Evolutionary conservation across 2,888 invertebrate genomes (phyloP).

Genomic region (Scaptomyza parva): DNA sequence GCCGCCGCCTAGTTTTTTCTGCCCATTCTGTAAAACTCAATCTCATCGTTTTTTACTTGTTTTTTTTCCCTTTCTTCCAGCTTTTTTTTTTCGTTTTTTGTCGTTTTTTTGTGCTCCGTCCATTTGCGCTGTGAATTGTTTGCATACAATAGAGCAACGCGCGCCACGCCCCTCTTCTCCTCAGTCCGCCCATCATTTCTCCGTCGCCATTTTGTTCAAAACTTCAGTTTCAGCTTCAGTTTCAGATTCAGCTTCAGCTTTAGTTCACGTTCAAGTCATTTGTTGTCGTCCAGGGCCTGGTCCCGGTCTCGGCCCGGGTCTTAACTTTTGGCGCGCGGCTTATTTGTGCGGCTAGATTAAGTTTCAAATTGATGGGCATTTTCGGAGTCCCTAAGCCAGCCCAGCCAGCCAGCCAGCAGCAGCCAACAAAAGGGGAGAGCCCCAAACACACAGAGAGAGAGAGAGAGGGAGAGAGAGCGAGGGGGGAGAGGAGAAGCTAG

Average conservation of each 20-base stretch:
- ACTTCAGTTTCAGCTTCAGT: slow-evolving; percentile 3
- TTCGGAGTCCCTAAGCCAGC: slow-evolving; percentile 40
- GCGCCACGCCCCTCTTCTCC: slow-evolving; percentile 16
- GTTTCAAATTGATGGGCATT: slow-evolving; percentile 79
- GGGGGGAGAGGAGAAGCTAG: slow-evolving; percentile 10
- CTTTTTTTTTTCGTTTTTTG: slow-evolving; percentile 22
- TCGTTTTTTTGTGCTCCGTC: slow-evolving; percentile 63
- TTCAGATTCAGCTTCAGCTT: neutral
- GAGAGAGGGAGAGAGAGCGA: neutral
- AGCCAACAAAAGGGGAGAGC: no score
- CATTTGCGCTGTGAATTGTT: slow-evolving; percentile 75
- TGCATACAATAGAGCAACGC: slow-evolving; percentile 67
- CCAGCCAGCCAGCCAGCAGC: no score
- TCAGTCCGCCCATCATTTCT: neutral
- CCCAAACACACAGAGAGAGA: neutral
- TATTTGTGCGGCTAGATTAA: slow-evolving; percentile 78
- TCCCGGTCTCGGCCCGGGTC: slow-evolving; percentile 58
- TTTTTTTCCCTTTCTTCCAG: slow-evolving; percentile 17
- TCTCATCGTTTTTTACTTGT: slow-evolving; percentile 42
- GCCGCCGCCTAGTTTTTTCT: slow-evolving; percentile 64
- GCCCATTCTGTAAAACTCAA: slow-evolving; percentile 54
- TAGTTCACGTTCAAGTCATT: slow-evolving; percentile 24
- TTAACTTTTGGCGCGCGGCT: slow-evolving; percentile 77
- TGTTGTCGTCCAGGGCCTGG: slow-evolving; percentile 45
- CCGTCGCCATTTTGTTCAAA: no score